Base-by-base conservation (phyloP, 2,888 invertebrate genomes). In the Campoletis raptor region DNA sequence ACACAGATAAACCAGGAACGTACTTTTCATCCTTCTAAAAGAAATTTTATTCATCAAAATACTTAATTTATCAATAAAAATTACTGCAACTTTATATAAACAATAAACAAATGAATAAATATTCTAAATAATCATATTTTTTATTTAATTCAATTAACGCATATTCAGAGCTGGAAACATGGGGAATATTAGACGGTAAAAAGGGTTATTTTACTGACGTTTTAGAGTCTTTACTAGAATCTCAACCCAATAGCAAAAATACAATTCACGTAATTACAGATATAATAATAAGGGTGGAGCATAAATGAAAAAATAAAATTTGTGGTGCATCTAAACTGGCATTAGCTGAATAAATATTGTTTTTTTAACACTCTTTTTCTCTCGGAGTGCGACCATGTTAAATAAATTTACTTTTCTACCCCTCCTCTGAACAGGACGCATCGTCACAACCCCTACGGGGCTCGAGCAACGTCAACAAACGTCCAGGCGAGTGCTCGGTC, bases 331-430 rank as follows among this genome's bases (percentile, higher is more conserved):
- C 40, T 77, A 36, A 66, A 66, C 66, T 30, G 61, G 66, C 36
- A 52, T 77, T 77, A 77, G 66, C 52, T 77, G n/a, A 77, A 77
- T 77, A 77, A 77, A 77, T 77, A 66, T 66, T 77, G 36, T 77
- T 70, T 24, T 64, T 64, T 48, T 72, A 18, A 3, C 48, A 37
- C 61, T 61, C 72, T 61, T 57, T 70, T 57, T 61, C 52, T 69
- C 76, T 76, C 72, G 40, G 74, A 70, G 77, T 67, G 84, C 30
- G 30, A 86, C 57, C 82, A 87, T 88, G 90, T 90, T 91, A 90
- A 91, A 92, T 90, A 92, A 92, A 93, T 91, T 92, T 91, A 89
- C 86, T 89, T 81, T 74, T 48, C 48, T 24, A 54, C 72, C 24
- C 57, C 64, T 37, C 24, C 82, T 54, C 83, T 54, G 67, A 57